Percentiles rank a stretch among this genome's conserved stretches.
phyloP scores from a whole-genome alignment of 2,797 vertebrate species.

The Mormyrops boulengeri region DNA sequence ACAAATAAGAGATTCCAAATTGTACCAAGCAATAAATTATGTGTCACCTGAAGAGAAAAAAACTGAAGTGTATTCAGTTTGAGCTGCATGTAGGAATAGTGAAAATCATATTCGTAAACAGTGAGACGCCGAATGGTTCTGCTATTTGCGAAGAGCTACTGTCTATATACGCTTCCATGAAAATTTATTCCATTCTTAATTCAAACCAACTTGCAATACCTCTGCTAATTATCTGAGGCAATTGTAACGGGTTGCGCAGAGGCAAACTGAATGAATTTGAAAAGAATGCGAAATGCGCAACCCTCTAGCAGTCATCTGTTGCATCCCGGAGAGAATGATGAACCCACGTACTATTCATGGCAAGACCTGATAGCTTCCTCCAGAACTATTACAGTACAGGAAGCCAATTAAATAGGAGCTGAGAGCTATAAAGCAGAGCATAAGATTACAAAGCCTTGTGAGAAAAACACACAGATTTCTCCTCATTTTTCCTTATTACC shows the following conservation, averaged over 20 bases:
- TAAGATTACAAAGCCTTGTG: background rate
- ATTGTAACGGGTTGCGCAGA: background rate
- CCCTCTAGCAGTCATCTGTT: background rate
- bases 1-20: background rate
- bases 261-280: background rate
- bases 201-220: background rate
- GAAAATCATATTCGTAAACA: background rate
- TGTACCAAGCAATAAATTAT: background rate
- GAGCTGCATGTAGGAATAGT: background rate
- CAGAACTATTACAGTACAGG: background rate
- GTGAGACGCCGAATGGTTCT: background rate
- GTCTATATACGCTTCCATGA: background rate
- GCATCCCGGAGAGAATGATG: background rate
- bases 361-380: background rate
- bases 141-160: background rate
- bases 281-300: slow-evolving; percentile 1
- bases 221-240: background rate
- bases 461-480: background rate
- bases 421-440: background rate
- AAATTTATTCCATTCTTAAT: background rate
- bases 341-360: background rate
- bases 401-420: background rate
- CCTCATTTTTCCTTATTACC: background rate
- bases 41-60: background rate
- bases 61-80: background rate